Conservation (phyloP, 2,113 vertebrate species). For the Chunga burmeisteri region DNA sequence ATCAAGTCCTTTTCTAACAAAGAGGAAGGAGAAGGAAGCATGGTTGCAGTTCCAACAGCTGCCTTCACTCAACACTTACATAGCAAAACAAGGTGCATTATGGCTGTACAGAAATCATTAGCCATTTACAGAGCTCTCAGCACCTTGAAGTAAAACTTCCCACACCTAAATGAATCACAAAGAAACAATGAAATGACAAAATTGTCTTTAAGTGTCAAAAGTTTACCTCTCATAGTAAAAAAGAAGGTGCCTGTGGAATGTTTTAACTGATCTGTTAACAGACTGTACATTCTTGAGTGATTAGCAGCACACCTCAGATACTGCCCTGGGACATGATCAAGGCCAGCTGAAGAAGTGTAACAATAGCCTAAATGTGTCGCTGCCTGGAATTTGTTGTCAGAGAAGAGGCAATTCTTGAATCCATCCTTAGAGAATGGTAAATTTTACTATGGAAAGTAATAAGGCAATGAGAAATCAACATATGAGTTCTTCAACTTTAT, state of each 20-base stretch:
- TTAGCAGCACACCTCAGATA: background rate
- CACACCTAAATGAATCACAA: constrained; percentile 31
- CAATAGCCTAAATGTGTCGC: background rate
- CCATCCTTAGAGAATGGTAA: background rate
- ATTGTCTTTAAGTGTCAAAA: constrained; percentile 35
- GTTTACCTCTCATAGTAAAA: background rate
- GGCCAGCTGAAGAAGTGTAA: background rate
- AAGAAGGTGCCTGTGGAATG: background rate
- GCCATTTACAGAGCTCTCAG: background rate
- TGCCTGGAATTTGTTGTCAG: background rate
- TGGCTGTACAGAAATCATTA: background rate
- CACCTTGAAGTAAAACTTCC: background rate
- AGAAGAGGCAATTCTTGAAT: background rate
- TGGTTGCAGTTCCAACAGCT: background rate
- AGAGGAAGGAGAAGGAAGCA: background rate
- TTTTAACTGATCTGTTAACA: constrained; percentile 7
- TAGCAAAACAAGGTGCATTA: background rate
- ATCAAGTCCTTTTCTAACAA: background rate
- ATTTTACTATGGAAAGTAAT: background rate
- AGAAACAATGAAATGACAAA: constrained; percentile 42
- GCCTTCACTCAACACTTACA: background rate
- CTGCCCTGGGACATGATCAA: background rate
- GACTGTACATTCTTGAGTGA: background rate
- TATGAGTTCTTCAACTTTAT: background rate
- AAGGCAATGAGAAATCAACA: background rate